Conservation (phyloP, 2,888 invertebrate genomes). For the Congeria kusceri region DNA sequence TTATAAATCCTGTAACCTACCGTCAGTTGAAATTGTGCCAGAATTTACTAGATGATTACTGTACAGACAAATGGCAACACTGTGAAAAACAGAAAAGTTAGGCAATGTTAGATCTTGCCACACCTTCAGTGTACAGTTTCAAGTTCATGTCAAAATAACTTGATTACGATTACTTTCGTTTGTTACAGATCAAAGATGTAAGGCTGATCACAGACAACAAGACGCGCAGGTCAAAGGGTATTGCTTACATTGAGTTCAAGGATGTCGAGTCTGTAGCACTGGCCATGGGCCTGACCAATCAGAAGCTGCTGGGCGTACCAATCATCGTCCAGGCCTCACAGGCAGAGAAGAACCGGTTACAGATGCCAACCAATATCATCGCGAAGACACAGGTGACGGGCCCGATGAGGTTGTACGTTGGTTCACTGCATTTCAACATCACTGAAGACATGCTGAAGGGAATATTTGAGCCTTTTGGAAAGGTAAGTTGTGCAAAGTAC, state of each 20-base stretch:
- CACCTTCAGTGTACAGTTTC: no score
- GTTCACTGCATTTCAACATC: conserved; percentile 98
- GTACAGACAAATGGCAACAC: no score
- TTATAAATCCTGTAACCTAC: no score
- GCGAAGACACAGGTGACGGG: conserved; percentile 88
- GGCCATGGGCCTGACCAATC: conserved; percentile 97
- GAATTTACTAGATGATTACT: no score
- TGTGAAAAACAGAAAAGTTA: no score
- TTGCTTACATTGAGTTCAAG: conserved; percentile 99
- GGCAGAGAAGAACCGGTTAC: conserved; percentile 89
- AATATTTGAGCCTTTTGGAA: conserved; percentile 99
- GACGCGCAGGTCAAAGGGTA: conserved; percentile 99
- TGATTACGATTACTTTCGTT: no score
- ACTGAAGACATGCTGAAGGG: conserved; percentile 99
- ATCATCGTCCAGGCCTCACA: conserved; percentile 99
- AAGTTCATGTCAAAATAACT: no score
- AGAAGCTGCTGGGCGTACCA: conserved; percentile 97
- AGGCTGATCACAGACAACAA: conserved; percentile 99
- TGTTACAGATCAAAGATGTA: conserved; percentile 92
- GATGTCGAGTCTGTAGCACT: conserved; percentile 98
- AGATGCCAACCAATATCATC: conserved; percentile 78
- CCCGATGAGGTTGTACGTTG: conserved; percentile 98
- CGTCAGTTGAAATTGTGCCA: no score
- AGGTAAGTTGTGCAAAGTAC: conserved; percentile 84
- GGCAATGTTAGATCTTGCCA: no score